Conservation (phyloP, 2,888 invertebrate species). For the Eucera pruinosa region DNA sequence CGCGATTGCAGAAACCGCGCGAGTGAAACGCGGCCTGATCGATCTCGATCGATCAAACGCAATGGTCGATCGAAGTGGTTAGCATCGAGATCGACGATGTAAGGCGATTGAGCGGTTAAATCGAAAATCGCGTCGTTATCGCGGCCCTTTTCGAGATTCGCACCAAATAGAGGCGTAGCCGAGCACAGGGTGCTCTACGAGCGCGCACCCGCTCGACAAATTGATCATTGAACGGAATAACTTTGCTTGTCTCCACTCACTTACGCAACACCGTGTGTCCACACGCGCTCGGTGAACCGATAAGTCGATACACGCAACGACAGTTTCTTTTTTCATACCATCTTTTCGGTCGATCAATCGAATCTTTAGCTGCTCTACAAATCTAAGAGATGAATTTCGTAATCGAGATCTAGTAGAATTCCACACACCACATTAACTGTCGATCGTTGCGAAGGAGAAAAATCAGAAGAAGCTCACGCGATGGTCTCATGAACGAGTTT, state of each 20-base stretch:
- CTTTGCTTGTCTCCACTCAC: constrained; percentile 73
- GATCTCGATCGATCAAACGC: constrained; percentile 31
- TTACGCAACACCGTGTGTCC: constrained; percentile 73
- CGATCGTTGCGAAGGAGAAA: not conserved
- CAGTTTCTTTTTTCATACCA: not conserved
- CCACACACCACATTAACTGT: not conserved
- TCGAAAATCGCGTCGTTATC: constrained; percentile 65
- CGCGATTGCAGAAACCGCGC: constrained; percentile 10
- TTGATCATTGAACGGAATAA: constrained; percentile 79
- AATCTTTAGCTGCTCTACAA: no score
- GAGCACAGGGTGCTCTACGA: constrained; percentile 47
- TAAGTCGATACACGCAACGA: constrained; percentile 67
- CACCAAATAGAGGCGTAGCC: constrained; percentile 53
- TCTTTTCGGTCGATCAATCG: not conserved
- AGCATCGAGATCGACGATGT: constrained; percentile 28
- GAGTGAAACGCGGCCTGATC: constrained; percentile 23
- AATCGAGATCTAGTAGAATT: constrained; percentile 8
- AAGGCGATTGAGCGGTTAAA: constrained; percentile 63
- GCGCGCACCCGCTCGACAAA: constrained; percentile 72
- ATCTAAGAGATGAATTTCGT: not conserved
- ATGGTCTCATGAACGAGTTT: constrained; percentile 23
- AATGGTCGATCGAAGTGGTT: not conserved
- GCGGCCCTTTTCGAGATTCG: constrained; percentile 60
- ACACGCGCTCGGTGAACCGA: constrained; percentile 77
- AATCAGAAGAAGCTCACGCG: not conserved